A percentile compares a stretch with the other conserved stretches of the same genome.
These are phyloP conservation scores for Gasteruption jaculator DNA, from an alignment of 2,888 invertebrate genomes.

Conservation along the genomic window DNA sequence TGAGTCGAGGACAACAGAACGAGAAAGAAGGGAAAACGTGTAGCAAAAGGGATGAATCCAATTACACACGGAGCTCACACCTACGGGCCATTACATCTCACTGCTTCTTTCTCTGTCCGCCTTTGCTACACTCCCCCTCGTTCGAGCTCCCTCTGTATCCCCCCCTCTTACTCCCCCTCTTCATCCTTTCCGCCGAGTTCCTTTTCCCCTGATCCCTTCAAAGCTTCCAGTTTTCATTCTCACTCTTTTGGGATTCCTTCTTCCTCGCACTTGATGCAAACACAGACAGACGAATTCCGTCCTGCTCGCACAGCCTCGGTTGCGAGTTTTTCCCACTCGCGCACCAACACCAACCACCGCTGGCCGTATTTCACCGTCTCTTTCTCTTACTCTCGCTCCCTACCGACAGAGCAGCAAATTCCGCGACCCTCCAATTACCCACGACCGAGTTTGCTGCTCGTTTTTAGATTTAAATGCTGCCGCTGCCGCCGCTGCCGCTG, in stretches of 20 bases:
- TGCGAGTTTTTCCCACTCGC: constrained; percentile 29
- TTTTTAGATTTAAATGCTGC: constrained; percentile 41
- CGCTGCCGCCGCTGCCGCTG: constrained; percentile 41
- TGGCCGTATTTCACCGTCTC: constrained; percentile 35
- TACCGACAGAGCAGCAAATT: constrained; percentile 36
- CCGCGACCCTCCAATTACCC: constrained; percentile 46
- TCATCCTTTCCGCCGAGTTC: background rate
- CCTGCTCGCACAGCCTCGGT: constrained; percentile 21
- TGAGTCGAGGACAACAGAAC: constrained; percentile 14
- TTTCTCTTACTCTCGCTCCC: constrained; percentile 25
- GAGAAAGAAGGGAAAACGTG: constrained; percentile 28
- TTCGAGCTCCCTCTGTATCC: background rate
- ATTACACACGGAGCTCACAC: constrained; percentile 45
- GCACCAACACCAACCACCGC: constrained; percentile 49
- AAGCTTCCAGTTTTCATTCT: background rate
- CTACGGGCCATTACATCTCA: constrained; percentile 39
- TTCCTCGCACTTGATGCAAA: constrained; percentile 18
- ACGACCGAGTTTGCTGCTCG: constrained; percentile 35
- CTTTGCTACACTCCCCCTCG: constrained; percentile 3
- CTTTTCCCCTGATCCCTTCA: background rate
- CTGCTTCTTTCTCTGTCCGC: constrained; percentile 18
- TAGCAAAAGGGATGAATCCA: constrained; percentile 42
- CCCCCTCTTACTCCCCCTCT: constrained; percentile 13
- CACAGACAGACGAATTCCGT: constrained; percentile 20
- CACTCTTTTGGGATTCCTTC: constrained; percentile 6